phyloP scores from a whole-genome alignment of 2,888 invertebrate genomes.

The Agrochola lota region DNA sequence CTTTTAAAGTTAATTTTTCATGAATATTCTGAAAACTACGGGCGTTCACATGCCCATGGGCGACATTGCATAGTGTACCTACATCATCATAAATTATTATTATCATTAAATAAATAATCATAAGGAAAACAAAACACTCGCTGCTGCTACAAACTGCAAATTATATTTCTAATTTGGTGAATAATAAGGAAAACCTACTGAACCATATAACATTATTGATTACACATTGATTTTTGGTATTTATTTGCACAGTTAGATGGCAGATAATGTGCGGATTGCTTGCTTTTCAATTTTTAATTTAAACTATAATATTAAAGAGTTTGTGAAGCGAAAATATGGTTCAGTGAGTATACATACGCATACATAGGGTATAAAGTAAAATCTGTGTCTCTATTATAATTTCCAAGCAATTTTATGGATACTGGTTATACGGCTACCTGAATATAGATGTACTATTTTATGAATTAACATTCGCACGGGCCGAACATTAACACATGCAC shows the following conservation, averaged over 20 bases:
- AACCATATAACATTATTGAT: background rate
- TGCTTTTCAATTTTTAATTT: background rate
- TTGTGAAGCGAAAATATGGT: background rate
- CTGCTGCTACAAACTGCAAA: background rate
- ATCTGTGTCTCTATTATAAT: background rate
- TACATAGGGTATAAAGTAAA: background rate
- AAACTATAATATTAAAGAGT: background rate
- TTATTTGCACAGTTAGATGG: slow-evolving; percentile 7
- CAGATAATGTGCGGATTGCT: background rate
- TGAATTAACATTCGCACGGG: slow-evolving; percentile 19
- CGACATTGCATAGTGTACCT: background rate
- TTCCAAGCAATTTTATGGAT: background rate
- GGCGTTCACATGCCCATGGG: too few relatives aligned
- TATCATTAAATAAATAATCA: slow-evolving; percentile 5
- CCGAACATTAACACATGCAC: slow-evolving; percentile 50
- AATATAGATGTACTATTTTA: slow-evolving; percentile 6
- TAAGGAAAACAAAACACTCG: slow-evolving; percentile 18
- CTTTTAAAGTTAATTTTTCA: too few relatives aligned
- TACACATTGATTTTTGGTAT: background rate
- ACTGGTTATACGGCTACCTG: background rate
- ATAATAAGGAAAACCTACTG: slow-evolving; percentile 43
- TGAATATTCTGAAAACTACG: too few relatives aligned
- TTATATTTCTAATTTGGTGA: slow-evolving; percentile 34
- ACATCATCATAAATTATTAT: background rate
- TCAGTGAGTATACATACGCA: slow-evolving; percentile 13